phyloP scores from a whole-genome alignment of 2,888 invertebrate genomes.

The Orchestes rusci region DNA sequence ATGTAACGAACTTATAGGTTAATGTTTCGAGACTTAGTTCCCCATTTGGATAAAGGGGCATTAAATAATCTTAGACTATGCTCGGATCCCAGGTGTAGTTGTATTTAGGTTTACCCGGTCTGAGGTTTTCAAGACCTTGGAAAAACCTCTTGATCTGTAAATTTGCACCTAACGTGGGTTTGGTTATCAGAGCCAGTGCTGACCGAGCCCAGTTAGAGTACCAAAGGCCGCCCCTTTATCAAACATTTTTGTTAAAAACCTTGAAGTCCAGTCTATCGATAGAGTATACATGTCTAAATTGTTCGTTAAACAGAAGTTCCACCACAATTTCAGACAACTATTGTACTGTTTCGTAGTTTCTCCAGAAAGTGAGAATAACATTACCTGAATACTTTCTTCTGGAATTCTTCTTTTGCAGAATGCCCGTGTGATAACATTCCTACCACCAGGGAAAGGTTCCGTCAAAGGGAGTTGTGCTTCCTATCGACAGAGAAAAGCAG shows the following conservation, averaged over 20 bases:
- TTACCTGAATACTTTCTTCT: conserved; percentile 11
- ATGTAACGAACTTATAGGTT: not conserved
- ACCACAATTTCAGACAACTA: conserved; percentile 18
- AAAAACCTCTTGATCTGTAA: conserved; percentile 1
- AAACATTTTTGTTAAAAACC: conserved; percentile 3
- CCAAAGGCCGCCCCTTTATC: conserved; percentile 2
- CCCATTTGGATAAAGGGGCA: not conserved
- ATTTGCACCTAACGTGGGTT: not conserved
- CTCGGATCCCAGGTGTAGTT: not conserved
- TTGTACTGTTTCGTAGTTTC: conserved; percentile 23
- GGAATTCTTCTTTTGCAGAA: conserved; percentile 12
- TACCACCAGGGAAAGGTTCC: conserved; percentile 25
- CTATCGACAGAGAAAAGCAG: conserved; percentile 12
- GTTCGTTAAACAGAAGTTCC: conserved; percentile 2
- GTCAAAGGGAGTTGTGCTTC: conserved; percentile 12
- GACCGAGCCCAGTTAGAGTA: conserved; percentile 4
- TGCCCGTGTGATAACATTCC: conserved; percentile 21
- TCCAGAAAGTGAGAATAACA: conserved; percentile 16
- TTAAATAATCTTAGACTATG: not conserved
- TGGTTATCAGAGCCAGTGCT: conserved; percentile 3
- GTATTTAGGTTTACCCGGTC: conserved; percentile 11
- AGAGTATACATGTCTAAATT: not conserved
- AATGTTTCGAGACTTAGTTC: not conserved
- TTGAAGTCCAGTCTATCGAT: not conserved
- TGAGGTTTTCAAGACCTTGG: not conserved